Percentiles rank a stretch among this genome's conserved stretches.
These are phyloP conservation scores for Psilanteris sp. DNA, from an alignment of 1,140 invertebrate species.

Conservation along the genomic window DNA sequence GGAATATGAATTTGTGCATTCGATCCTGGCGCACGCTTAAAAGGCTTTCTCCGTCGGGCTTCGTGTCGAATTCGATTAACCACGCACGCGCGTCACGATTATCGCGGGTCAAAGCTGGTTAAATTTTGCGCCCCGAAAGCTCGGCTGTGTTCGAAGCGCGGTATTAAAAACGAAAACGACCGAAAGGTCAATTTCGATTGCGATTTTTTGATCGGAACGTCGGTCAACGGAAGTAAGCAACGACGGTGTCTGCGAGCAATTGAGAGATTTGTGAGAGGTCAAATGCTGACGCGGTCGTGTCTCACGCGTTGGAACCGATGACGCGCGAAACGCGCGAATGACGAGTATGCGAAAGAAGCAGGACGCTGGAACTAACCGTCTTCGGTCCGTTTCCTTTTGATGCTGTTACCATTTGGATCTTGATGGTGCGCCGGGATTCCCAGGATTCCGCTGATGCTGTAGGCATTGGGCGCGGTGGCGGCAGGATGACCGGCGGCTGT, in stretches of 20 bases:
- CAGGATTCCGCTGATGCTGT: constrained; percentile 97
- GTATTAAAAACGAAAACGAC: no score
- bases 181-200: no score
- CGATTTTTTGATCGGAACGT: no score
- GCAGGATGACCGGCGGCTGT: no score
- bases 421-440: constrained; percentile 89
- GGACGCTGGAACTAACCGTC: constrained; percentile 80
- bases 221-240: no score
- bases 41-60: constrained; percentile 14
- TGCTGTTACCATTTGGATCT: constrained; percentile 85
- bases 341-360: constrained; percentile 20
- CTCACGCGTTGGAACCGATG: neutral
- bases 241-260: no score
- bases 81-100: constrained; percentile 48
- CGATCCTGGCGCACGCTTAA: constrained; percentile 39
- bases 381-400: constrained; percentile 86
- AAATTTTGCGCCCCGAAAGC: no score
- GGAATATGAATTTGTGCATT: constrained; percentile 68
- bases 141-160: no score
- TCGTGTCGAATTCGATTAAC: constrained; percentile 56
- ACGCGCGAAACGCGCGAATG: constrained; percentile 4
- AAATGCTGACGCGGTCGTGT: no score
- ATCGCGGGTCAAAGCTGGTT: neutral
- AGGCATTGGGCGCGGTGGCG: no score
- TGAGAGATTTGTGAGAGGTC: no score